Evolutionary conservation across 1,140 invertebrate species (phyloP).

Genomic region (Lysiphlebus fabarum): DNA sequence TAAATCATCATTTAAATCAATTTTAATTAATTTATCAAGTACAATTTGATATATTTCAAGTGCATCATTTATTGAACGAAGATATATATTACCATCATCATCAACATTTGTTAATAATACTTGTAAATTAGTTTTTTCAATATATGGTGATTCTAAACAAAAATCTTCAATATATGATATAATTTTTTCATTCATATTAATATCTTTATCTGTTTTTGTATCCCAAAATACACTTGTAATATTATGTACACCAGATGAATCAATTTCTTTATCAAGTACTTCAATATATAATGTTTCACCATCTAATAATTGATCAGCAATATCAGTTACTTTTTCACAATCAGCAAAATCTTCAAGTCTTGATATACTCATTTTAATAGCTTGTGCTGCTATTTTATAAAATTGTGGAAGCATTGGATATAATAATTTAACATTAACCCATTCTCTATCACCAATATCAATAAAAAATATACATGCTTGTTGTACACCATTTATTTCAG

Average conservation of each 20-base stretch:
- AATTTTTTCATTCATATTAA: slow-evolving; percentile 42
- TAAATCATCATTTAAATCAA: slow-evolving; percentile 30
- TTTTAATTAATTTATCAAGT: slow-evolving; percentile 34
- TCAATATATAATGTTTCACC: slow-evolving; percentile 24
- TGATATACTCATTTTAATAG: slow-evolving; percentile 59
- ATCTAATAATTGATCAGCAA: slow-evolving; percentile 34
- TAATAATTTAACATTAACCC: slow-evolving; percentile 51
- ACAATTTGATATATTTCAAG: slow-evolving; percentile 40
- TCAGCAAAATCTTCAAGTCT: slow-evolving; percentile 60
- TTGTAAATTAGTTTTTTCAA: slow-evolving; percentile 40
- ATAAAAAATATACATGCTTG: slow-evolving; percentile 60
- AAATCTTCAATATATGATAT: slow-evolving; percentile 1
- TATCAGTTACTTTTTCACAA: slow-evolving; percentile 21
- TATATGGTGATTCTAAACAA: not conserved
- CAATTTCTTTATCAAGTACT: slow-evolving; percentile 19
- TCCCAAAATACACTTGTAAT: slow-evolving; percentile 33
- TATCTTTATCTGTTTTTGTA: slow-evolving; percentile 29
- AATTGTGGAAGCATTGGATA: slow-evolving; percentile 59
- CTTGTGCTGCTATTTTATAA: slow-evolving; percentile 60
- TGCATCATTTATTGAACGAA: slow-evolving; percentile 49
- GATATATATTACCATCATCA: slow-evolving; percentile 48
- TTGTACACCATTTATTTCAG: slow-evolving; percentile 34
- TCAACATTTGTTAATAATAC: slow-evolving; percentile 51
- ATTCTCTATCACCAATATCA: slow-evolving; percentile 62
- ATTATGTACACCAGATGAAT: slow-evolving; percentile 17